Conservation (phyloP, 2,888 invertebrate genomes). For the Ormyrus rosae region DNA sequence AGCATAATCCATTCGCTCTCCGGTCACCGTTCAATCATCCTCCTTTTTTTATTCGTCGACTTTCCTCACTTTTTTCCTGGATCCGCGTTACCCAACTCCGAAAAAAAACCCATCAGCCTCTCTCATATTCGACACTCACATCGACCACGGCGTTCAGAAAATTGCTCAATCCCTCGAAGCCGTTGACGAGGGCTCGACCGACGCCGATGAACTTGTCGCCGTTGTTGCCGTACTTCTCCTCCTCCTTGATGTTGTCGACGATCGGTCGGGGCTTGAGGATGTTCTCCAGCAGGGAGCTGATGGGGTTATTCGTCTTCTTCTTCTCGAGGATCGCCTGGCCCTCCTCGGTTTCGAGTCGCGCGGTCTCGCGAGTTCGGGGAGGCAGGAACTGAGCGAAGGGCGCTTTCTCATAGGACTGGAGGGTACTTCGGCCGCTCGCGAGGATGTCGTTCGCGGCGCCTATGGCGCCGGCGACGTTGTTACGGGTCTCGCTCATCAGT, state of each 20-base stretch:
- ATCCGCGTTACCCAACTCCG: slow-evolving; percentile 1
- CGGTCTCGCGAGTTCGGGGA: slow-evolving; percentile 64
- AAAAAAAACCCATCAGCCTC: too few species aligned
- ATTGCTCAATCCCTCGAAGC: slow-evolving; percentile 83
- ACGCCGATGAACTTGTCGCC: slow-evolving; percentile 82
- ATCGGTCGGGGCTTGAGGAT: slow-evolving; percentile 81
- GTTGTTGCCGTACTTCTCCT: slow-evolving; percentile 88
- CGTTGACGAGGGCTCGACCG: slow-evolving; percentile 82
- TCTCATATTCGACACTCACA: slow-evolving; percentile 74
- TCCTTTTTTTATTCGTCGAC: slow-evolving; percentile 11
- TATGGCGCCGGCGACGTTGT: slow-evolving; percentile 64
- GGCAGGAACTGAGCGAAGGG: slow-evolving; percentile 55
- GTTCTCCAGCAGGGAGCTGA: slow-evolving; percentile 62
- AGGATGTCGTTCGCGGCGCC: slow-evolving; percentile 61
- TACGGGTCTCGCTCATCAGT: slow-evolving; percentile 64
- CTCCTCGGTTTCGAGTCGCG: slow-evolving; percentile 64
- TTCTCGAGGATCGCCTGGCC: slow-evolving; percentile 67
- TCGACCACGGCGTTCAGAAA: slow-evolving; percentile 81
- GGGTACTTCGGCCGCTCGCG: too few species aligned
- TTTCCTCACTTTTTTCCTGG: slow-evolving; percentile 6
- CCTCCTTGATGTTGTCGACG: slow-evolving; percentile 85
- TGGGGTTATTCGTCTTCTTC: slow-evolving; percentile 59
- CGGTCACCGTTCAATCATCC: slow-evolving; percentile 7
- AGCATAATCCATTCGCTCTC: background rate
- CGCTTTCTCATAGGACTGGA: slow-evolving; percentile 53